Evolutionary conservation across 2,113 vertebrate genomes (phyloP), one percentile per base, ranked within the genome.

Genomic region (Clupea harengus): DNA sequence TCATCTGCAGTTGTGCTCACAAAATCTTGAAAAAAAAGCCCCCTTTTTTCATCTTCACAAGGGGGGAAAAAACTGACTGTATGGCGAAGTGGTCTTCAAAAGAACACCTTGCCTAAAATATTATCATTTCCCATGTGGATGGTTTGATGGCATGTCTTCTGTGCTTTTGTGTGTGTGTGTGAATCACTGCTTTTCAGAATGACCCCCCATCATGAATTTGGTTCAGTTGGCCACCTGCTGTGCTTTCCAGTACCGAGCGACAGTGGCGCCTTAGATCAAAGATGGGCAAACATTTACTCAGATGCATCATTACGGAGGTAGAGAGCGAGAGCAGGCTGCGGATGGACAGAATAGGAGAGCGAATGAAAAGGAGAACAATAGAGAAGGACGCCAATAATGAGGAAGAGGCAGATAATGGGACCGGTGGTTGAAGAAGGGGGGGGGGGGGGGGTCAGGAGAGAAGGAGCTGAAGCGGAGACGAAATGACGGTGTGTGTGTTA

Each of bases 261-360:
- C 47, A 50, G 52, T 4, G 67, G 52, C 18, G 8, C 75, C 15
- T 80, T 22, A 22, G 32, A 22, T 18, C 81, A 84, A 83, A 60
- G 67, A 75, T 15, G 9, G 11, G 13, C 67, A 75, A 75, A 75
- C 28, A 39, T 75, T 75, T 75, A 75, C 67, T 8, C 67, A 75
- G 67, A 75, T 75, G 67, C 25, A 75, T 75, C 67, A 75, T 75
- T 67, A 67, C 10, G 64, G 15, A 83, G 81, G 54, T 52, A 75
- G 28, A 46, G 44, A 84, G 22, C 45, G 82, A 13, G 11, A 52
- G 18, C 60, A n/a, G 11, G 25, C 13, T 6, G 25, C 17, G 47
- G 47, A 82, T 60, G 45, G n/a, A 13, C 25, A 60, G 6, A 39
- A 15, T 80, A 83, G 4, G 28, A 39, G 46, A 75, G 32, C 11